These are phyloP conservation scores for Sebastes jordani DNA, from an alignment of 2,797 vertebrate species.

Conservation along the genomic window DNA sequence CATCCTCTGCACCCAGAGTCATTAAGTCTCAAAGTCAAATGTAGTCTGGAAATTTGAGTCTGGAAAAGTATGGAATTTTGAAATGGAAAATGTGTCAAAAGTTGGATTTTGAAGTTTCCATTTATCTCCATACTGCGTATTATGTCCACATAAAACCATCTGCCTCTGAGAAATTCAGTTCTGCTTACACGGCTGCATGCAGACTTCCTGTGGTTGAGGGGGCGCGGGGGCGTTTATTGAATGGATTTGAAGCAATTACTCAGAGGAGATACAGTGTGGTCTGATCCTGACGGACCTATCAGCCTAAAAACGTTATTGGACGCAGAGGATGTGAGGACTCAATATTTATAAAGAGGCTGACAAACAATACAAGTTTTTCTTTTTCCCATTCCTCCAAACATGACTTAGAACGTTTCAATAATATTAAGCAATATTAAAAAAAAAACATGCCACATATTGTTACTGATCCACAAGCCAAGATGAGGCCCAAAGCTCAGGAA, in stretches of 20 bases:
- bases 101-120: neutral
- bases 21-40: neutral
- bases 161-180: neutral
- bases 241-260: conserved; percentile 21
- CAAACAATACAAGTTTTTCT: neutral
- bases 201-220: conserved; percentile 23
- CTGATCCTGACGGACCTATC: neutral
- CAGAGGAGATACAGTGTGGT: conserved; percentile 8
- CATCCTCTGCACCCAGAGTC: neutral
- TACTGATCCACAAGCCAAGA: neutral
- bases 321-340: neutral
- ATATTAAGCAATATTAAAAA: neutral
- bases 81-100: neutral
- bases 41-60: neutral
- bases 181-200: neutral
- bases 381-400: neutral
- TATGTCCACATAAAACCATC: neutral
- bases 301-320: neutral
- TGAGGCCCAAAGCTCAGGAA: neutral
- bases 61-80: neutral
- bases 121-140: neutral
- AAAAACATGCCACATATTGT: neutral
- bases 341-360: neutral
- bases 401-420: neutral
- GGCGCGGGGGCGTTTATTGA: neutral